These are phyloP conservation scores for Ornithoptera priamus DNA, from an alignment of 2,888 invertebrate genomes.

Conservation along the genomic window DNA sequence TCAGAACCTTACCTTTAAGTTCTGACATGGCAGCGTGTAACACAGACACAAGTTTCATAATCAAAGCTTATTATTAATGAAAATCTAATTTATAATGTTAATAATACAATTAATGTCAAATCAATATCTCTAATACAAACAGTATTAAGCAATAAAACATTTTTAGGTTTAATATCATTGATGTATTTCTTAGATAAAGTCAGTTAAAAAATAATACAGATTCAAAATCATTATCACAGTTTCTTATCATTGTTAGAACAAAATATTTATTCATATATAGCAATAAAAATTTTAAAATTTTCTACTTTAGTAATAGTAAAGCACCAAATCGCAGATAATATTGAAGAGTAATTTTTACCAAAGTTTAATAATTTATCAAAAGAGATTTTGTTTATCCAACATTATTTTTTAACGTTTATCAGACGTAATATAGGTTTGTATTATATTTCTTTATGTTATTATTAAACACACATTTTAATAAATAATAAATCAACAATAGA, in stretches of 20 bases:
- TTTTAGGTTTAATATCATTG: background rate
- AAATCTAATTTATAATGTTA: slow-evolving; percentile 5
- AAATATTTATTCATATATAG: background rate
- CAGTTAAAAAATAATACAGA: background rate
- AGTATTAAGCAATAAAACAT: background rate
- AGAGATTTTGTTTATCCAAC: no score
- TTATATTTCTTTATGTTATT: background rate
- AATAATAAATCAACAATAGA: background rate
- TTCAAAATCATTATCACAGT: slow-evolving; percentile 22
- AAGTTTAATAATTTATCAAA: background rate
- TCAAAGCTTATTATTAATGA: slow-evolving; percentile 46
- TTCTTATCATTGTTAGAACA: slow-evolving; percentile 3
- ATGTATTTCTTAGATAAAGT: background rate
- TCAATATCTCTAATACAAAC: background rate
- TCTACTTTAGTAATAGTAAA: background rate
- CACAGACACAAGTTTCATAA: slow-evolving; percentile 71
- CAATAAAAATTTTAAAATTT: background rate
- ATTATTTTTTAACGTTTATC: background rate
- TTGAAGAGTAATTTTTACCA: background rate
- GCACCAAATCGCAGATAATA: background rate
- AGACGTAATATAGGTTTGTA: background rate
- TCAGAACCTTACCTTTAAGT: slow-evolving; percentile 71
- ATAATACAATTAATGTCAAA: slow-evolving; percentile 9
- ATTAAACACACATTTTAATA: background rate
- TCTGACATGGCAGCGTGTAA: slow-evolving; percentile 78